Evolutionary conservation across 2,888 invertebrate genomes (phyloP).

Genomic region (Eristalis pertinax): DNA sequence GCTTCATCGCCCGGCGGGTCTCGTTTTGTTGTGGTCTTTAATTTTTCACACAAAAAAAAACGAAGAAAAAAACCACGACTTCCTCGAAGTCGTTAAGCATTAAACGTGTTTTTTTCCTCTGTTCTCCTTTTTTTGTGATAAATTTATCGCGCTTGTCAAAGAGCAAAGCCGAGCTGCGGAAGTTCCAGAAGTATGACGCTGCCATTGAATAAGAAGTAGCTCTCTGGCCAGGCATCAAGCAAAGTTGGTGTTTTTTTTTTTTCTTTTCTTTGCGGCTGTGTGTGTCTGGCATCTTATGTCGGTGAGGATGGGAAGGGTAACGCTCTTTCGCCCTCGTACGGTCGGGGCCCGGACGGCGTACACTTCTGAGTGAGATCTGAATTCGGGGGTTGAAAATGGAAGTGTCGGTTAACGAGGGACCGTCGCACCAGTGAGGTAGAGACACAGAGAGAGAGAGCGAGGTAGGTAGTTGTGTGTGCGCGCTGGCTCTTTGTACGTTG

Average conservation of each 20-base stretch:
- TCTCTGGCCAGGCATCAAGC: background rate
- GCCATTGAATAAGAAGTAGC: conserved; percentile 1
- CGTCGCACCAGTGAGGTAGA: background rate
- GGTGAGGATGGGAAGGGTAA: background rate
- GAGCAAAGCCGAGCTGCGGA: background rate
- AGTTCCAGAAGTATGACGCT: background rate
- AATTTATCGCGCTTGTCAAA: conserved; percentile 13
- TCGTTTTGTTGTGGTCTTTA: background rate
- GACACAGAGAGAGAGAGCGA: no score
- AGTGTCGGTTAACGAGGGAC: background rate
- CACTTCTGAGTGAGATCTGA: background rate
- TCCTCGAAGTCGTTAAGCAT: conserved; percentile 9
- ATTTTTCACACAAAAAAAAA: background rate
- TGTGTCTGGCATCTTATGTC: background rate
- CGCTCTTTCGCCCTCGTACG: background rate
- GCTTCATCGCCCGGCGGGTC: background rate
- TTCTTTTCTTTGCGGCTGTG: background rate
- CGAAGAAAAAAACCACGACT: background rate
- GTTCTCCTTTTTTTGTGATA: background rate
- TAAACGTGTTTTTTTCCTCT: conserved; percentile 4
- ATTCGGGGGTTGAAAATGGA: conserved; percentile 1
- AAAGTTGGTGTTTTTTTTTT: background rate
- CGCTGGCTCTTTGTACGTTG: conserved; percentile 1
- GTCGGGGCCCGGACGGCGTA: no score
- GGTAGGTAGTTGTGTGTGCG: background rate